Percentiles rank a stretch among this genome's conserved stretches.
Evolutionary conservation across 2,113 vertebrate species (phyloP).

Genomic region (Hymenochirus boettgeri): DNA sequence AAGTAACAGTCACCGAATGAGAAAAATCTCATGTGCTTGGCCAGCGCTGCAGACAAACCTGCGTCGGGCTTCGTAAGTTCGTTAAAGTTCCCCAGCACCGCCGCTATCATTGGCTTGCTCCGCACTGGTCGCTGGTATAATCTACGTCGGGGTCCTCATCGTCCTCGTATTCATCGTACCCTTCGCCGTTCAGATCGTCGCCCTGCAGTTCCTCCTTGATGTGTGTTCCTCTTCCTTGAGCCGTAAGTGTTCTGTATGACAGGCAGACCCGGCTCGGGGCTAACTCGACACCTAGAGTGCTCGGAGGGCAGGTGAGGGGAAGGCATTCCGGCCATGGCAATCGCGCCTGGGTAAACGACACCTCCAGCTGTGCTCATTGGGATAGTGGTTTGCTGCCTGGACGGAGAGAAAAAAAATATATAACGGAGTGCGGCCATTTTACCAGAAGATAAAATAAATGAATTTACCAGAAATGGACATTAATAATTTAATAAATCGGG

Average conservation of each 20-base stretch:
- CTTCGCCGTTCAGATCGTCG: constrained; percentile 88
- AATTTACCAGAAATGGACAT: no score
- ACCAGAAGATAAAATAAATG: no score
- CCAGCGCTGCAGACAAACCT: constrained; percentile 79
- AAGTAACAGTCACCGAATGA: constrained; percentile 97
- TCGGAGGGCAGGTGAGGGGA: constrained; percentile 95
- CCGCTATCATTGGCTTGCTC: constrained; percentile 77
- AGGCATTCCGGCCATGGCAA: constrained; percentile 91
- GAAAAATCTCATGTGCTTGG: constrained; percentile 90
- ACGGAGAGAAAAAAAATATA: neutral
- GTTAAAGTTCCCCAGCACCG: constrained; percentile 47
- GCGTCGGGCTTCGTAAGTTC: constrained; percentile 66
- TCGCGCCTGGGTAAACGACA: constrained; percentile 89
- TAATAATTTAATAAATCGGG: no score
- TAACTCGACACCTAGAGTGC: constrained; percentile 98
- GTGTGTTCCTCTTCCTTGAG: constrained; percentile 83
- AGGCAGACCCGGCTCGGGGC: constrained; percentile 86
- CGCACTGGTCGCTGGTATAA: constrained; percentile 87
- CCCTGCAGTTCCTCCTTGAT: constrained; percentile 87
- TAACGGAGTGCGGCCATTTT: no score
- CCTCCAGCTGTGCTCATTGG: constrained; percentile 83
- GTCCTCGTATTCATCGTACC: constrained; percentile 91
- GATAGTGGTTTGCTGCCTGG: constrained; percentile 91
- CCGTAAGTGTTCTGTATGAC: constrained; percentile 77
- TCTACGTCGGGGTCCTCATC: constrained; percentile 88